Evolutionary conservation across 2,113 vertebrate genomes (phyloP).

Genomic region (Ivindomyrus marchei): DNA sequence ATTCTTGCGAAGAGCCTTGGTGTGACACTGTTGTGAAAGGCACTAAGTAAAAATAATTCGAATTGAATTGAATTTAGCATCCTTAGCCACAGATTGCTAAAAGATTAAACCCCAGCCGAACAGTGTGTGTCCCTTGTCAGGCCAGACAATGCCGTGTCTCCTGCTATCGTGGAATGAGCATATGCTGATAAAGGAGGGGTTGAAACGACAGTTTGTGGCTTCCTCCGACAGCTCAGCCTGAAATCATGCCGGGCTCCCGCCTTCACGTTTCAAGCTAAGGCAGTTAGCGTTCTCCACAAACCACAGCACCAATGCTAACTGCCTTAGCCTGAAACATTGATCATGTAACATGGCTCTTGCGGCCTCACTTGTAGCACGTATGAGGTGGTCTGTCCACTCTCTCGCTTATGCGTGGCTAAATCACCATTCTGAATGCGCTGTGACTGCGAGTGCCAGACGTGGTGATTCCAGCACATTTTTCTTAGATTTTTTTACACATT

Average conservation of each 20-base stretch:
- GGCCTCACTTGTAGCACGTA: neutral
- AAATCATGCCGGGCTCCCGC: slow-evolving; percentile 27
- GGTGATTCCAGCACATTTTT: neutral
- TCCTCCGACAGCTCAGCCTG: slow-evolving; percentile 32
- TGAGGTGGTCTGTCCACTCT: neutral
- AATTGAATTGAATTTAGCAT: neutral
- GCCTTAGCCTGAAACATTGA: neutral
- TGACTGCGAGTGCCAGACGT: neutral
- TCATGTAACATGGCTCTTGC: neutral
- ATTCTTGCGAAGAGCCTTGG: neutral
- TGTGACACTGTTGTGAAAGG: neutral
- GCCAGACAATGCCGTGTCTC: slow-evolving; percentile 34
- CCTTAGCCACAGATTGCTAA: neutral
- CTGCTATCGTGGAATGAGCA: slow-evolving; percentile 36
- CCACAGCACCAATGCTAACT: neutral
- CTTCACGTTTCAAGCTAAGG: neutral
- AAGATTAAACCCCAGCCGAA: neutral
- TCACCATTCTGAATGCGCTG: neutral
- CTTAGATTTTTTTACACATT: neutral
- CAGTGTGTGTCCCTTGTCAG: slow-evolving; percentile 16
- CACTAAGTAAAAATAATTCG: neutral
- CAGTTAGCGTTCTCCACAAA: neutral
- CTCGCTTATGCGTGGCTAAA: neutral
- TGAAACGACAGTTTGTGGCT: slow-evolving; percentile 30
- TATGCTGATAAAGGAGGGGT: slow-evolving; percentile 19